These are phyloP conservation scores for Pristionchus arcanus DNA, from an alignment of 2,888 invertebrate genomes.

Conservation along the genomic window DNA sequence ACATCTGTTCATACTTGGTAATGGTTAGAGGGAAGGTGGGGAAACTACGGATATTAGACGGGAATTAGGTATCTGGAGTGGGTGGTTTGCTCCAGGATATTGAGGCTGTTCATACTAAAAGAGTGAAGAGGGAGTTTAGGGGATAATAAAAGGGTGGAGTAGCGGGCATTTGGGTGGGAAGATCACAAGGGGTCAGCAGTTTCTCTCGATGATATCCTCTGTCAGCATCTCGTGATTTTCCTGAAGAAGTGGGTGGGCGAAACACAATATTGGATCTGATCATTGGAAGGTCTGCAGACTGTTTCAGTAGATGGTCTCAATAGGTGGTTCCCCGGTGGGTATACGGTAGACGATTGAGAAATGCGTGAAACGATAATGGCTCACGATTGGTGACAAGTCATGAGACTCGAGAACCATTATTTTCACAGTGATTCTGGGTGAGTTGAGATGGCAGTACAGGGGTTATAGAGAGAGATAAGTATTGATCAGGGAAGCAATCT, in stretches of 20 bases:
- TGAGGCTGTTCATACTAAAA: not conserved
- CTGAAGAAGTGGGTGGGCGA: not conserved
- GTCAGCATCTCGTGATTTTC: not conserved
- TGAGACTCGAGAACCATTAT: too few relatives aligned
- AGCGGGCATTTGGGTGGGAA: conserved; percentile 1
- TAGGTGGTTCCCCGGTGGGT: too few relatives aligned
- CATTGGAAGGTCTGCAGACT: too few relatives aligned
- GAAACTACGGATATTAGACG: not conserved
- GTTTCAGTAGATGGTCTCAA: too few relatives aligned
- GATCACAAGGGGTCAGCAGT: not conserved
- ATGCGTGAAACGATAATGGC: too few relatives aligned
- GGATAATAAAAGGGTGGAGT: not conserved
- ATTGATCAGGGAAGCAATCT: too few relatives aligned
- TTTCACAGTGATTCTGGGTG: too few relatives aligned
- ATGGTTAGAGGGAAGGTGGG: too few relatives aligned
- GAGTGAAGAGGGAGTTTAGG: not conserved
- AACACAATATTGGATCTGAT: not conserved
- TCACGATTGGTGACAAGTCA: too few relatives aligned
- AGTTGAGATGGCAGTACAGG: too few relatives aligned
- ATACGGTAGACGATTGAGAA: too few relatives aligned
- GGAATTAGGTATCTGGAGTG: not conserved
- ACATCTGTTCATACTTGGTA: not conserved
- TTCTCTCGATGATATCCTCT: not conserved
- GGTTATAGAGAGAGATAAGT: too few relatives aligned
- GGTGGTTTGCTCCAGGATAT: not conserved